Evolutionary conservation across 2,797 vertebrate genomes (phyloP).

Genomic region (Lepus oiostolus): DNA sequence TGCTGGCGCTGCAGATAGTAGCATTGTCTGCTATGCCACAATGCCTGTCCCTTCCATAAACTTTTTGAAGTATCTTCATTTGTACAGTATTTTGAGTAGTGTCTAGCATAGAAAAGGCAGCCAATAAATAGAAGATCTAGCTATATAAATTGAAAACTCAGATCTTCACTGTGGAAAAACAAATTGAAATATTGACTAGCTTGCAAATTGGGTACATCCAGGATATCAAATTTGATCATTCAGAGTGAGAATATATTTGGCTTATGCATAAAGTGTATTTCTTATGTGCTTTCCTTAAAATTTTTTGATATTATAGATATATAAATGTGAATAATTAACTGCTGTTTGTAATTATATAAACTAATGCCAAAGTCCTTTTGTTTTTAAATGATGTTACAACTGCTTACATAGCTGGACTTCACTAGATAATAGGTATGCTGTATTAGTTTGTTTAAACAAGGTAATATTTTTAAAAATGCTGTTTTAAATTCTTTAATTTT

Average conservation of each 20-base stretch:
- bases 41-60: too few relatives aligned
- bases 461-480: neutral
- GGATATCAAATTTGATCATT: conserved; percentile 4
- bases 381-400: neutral
- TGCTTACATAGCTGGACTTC: neutral
- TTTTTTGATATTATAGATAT: neutral
- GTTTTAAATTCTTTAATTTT: conserved; percentile 12
- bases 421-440: neutral
- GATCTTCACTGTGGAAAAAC: conserved; percentile 38
- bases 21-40: too few relatives aligned
- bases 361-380: neutral
- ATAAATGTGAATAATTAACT: neutral
- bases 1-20: too few relatives aligned
- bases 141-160: neutral
- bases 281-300: neutral
- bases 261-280: conserved; percentile 13
- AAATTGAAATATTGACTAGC: neutral
- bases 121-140: neutral
- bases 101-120: neutral
- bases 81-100: neutral
- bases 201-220: neutral
- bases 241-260: conserved; percentile 36
- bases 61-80: too few relatives aligned
- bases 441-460: neutral
- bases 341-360: neutral